Percentiles rank a stretch among this genome's conserved stretches.
Conservation (phyloP, 2,888 invertebrate species). For the Nebria brevicollis region DNA sequence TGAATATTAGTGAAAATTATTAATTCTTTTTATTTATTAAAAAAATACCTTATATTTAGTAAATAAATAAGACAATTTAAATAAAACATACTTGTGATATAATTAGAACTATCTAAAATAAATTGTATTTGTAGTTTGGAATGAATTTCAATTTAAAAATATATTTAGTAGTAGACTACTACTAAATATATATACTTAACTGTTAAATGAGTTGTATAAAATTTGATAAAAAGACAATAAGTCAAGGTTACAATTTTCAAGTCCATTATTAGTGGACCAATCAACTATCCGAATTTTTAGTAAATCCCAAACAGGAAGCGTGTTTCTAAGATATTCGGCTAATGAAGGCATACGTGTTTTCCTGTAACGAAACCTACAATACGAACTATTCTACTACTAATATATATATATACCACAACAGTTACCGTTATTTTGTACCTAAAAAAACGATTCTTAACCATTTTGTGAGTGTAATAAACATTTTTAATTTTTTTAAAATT, state of each 20-base stretch:
- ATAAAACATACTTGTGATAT: too few species aligned
- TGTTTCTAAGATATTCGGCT: constrained; percentile 19
- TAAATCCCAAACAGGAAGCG: constrained; percentile 28
- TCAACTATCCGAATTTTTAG: not conserved
- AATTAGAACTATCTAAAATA: too few species aligned
- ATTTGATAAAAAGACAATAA: not conserved
- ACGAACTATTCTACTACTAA: not conserved
- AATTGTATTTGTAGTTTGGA: too few species aligned
- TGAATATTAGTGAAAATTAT: too few species aligned
- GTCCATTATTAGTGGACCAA: not conserved
- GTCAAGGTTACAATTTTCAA: not conserved
- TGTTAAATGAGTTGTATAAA: not conserved
- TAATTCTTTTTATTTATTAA: too few species aligned
- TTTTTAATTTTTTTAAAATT: constrained; percentile 29
- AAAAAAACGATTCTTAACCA: not conserved
- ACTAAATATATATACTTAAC: not conserved
- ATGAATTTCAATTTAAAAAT: too few species aligned
- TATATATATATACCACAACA: not conserved
- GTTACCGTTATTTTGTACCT: not conserved
- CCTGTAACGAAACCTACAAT: not conserved
- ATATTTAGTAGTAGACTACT: too few species aligned
- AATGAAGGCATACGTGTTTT: not conserved
- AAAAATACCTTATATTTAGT: too few species aligned
- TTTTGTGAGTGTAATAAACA: not conserved
- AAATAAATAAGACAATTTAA: too few species aligned